A percentile compares a stretch with the other conserved stretches of the same genome.
These are phyloP conservation scores for Parus major DNA, from an alignment of 2,113 vertebrate species.

Conservation along the genomic window DNA sequence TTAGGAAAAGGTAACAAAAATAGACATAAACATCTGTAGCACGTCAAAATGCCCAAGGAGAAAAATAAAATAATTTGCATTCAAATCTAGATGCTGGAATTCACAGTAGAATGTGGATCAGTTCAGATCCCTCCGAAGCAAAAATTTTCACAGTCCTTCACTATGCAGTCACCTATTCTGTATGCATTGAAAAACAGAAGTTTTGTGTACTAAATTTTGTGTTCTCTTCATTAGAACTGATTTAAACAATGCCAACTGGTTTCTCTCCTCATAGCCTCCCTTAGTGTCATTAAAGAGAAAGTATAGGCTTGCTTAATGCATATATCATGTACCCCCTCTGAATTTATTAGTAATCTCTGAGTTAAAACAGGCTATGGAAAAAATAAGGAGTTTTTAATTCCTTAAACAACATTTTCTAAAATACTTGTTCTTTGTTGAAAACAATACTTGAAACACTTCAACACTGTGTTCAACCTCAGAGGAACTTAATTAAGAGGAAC, in stretches of 20 bases:
- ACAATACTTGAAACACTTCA: neutral
- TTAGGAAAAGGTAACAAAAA: neutral
- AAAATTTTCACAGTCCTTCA: neutral
- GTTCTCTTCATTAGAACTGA: neutral
- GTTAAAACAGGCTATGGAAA: neutral
- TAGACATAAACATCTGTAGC: neutral
- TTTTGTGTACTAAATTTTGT: neutral
- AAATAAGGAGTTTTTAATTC: neutral
- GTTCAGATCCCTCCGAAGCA: neutral
- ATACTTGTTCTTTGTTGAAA: neutral
- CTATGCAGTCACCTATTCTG: neutral
- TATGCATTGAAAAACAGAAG: neutral
- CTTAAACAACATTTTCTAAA: neutral
- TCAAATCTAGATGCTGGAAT: neutral
- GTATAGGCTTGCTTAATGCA: neutral
- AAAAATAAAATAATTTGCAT: neutral
- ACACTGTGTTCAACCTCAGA: neutral
- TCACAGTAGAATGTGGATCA: neutral
- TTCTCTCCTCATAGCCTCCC: neutral
- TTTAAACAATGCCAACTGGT: neutral
- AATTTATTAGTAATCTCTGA: neutral
- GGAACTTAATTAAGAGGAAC: constrained; percentile 2
- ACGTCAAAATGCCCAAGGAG: neutral
- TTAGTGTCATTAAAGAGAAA: neutral
- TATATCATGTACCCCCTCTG: neutral